These are phyloP conservation scores for Platycnemis pennipes DNA, from an alignment of 2,888 invertebrate genomes.

Conservation along the genomic window DNA sequence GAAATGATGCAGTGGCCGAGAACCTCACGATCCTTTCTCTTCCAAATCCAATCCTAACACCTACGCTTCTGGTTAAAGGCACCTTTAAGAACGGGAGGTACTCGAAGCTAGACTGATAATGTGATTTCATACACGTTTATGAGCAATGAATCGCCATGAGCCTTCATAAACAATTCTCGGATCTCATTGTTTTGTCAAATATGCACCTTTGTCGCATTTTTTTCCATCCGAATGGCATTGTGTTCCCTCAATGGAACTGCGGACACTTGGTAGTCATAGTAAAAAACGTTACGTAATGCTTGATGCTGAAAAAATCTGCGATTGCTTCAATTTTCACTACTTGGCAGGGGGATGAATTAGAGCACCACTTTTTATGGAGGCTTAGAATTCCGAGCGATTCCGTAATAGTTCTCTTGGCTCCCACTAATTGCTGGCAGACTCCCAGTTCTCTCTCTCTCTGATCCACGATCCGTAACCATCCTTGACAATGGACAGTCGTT, in stretches of 20 bases:
- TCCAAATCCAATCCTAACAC: too few relatives aligned
- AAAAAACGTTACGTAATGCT: background rate
- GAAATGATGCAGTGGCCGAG: too few relatives aligned
- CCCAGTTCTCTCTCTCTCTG: background rate
- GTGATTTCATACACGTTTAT: too few relatives aligned
- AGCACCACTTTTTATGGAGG: background rate
- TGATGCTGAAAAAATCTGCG: background rate
- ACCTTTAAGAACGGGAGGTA: too few relatives aligned
- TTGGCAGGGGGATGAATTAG: background rate
- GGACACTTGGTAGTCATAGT: background rate
- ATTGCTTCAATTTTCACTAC: background rate
- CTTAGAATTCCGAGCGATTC: background rate
- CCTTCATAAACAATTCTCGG: background rate
- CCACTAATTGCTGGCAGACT: background rate
- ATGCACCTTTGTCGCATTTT: background rate
- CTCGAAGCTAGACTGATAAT: too few relatives aligned
- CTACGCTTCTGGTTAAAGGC: too few relatives aligned
- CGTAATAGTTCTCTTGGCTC: background rate
- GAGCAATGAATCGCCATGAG: too few relatives aligned
- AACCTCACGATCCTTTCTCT: too few relatives aligned
- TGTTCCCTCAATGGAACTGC: background rate
- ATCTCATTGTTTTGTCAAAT: background rate
- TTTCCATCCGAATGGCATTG: background rate
- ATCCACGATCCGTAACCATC: background rate
- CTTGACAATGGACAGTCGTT: slow-evolving; percentile 6